Conservation (phyloP, 2,888 invertebrate species). For the Eurois occulta region DNA sequence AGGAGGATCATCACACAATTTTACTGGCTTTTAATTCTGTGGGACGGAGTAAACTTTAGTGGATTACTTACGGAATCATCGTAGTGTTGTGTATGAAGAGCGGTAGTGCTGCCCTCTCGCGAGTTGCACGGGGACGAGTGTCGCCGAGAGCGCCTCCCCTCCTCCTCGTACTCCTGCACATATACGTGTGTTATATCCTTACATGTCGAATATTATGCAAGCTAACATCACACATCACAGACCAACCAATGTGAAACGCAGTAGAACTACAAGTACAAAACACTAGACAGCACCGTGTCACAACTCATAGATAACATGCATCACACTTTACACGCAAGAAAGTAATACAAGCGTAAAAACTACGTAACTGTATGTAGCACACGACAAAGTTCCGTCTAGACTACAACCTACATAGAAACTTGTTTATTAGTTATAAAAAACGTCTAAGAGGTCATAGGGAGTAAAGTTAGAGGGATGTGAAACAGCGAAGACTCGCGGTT, state of each 20-base stretch:
- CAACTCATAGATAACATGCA: conserved; percentile 70
- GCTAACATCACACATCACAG: conserved; percentile 27
- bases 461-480: conserved; percentile 74
- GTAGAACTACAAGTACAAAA: conserved; percentile 45
- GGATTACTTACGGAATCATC: conserved; percentile 90
- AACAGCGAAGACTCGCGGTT: conserved; percentile 76
- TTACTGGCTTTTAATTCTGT: neutral
- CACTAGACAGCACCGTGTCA: conserved; percentile 66
- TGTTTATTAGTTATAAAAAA: conserved; percentile 39
- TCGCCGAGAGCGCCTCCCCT: conserved; percentile 90
- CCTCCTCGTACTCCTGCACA: conserved; percentile 93
- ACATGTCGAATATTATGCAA: conserved; percentile 27
- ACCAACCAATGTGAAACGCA: conserved; percentile 29
- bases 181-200: conserved; percentile 45
- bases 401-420: conserved; percentile 53
- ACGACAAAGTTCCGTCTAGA: conserved; percentile 61
- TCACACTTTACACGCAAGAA: conserved; percentile 76
- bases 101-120: conserved; percentile 92
- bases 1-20: neutral
- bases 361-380: conserved; percentile 58
- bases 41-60: neutral
- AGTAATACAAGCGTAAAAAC: conserved; percentile 63
- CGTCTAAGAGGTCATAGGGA: conserved; percentile 34
- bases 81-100: conserved; percentile 91
- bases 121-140: conserved; percentile 94